Conservation (phyloP, 2,797 vertebrate species). For the Enteromius anoplus region DNA sequence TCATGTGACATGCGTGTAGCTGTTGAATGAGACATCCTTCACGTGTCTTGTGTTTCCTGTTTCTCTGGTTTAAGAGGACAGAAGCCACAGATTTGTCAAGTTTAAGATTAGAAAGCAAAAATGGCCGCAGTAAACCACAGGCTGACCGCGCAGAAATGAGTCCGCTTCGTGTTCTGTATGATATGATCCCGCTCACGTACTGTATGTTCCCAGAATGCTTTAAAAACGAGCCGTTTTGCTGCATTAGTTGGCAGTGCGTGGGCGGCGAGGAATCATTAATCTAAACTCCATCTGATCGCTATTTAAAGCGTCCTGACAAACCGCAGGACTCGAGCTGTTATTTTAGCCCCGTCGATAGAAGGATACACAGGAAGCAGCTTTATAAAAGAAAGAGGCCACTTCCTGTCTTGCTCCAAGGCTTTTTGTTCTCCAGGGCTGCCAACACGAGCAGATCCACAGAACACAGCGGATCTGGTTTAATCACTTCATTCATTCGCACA, state of each 20-base stretch:
- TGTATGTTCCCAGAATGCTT: background rate
- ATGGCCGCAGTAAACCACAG: background rate
- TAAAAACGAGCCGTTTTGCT: background rate
- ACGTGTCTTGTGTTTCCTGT: conserved; percentile 45
- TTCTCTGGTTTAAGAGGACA: conserved; percentile 25
- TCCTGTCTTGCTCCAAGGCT: conserved; percentile 4
- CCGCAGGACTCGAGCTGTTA: background rate
- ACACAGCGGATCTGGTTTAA: background rate
- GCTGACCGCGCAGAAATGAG: background rate
- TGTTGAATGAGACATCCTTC: conserved; percentile 26
- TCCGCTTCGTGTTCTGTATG: background rate
- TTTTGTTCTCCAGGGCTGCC: conserved; percentile 5
- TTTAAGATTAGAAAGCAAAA: background rate
- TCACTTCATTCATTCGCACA: background rate
- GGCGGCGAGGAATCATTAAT: background rate
- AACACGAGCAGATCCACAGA: background rate
- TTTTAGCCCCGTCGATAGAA: background rate
- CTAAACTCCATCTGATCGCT: background rate
- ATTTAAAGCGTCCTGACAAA: background rate
- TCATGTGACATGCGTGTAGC: background rate
- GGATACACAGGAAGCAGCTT: conserved; percentile 25
- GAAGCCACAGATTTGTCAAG: conserved; percentile 39
- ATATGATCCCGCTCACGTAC: background rate
- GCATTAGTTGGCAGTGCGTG: background rate
- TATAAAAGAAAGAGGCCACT: conserved; percentile 6